These are phyloP conservation scores for Neofelis nebulosa DNA, from an alignment of 2,113 vertebrate genomes.

Conservation along the genomic window DNA sequence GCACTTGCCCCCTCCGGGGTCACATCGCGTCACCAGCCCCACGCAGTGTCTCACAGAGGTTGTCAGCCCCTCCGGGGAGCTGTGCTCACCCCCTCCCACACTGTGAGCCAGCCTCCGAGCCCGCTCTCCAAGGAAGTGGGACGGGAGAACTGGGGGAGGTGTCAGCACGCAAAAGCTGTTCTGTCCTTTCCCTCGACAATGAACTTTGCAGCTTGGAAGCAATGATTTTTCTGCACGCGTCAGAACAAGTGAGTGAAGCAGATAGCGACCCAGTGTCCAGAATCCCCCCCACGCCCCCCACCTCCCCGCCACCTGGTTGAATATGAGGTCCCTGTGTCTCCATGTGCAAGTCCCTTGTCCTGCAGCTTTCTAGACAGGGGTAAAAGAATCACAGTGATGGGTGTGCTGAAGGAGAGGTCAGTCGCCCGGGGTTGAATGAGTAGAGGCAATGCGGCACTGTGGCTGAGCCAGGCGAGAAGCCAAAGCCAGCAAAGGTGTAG, in stretches of 20 bases:
- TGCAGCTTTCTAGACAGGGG: not conserved
- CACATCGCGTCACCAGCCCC: not conserved
- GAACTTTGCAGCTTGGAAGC: slow-evolving; percentile 9
- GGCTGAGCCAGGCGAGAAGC: not conserved
- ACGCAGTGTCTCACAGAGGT: not conserved
- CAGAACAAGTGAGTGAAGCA: not conserved
- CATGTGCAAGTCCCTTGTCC: not conserved
- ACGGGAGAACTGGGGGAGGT: slow-evolving; percentile 41
- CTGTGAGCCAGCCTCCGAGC: slow-evolving; percentile 48
- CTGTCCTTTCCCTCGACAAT: slow-evolving; percentile 30
- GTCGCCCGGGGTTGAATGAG: fast-evolving
- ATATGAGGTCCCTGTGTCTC: not conserved
- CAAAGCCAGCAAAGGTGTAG: not conserved
- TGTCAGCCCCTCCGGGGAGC: not conserved
- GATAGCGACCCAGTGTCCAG: not conserved
- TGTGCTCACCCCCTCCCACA: not conserved
- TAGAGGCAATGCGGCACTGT: not conserved
- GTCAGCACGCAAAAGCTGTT: slow-evolving; percentile 46
- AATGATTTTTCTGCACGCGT: not conserved
- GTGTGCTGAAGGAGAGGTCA: not conserved
- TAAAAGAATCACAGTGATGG: not conserved
- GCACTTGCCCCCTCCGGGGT: not conserved
- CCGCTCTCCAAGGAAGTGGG: slow-evolving; percentile 51
- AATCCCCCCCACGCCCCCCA: too few relatives aligned
- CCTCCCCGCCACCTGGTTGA: fast-evolving